These are phyloP conservation scores for Agrochola lychnidis DNA, from an alignment of 2,888 invertebrate species.

Conservation along the genomic window DNA sequence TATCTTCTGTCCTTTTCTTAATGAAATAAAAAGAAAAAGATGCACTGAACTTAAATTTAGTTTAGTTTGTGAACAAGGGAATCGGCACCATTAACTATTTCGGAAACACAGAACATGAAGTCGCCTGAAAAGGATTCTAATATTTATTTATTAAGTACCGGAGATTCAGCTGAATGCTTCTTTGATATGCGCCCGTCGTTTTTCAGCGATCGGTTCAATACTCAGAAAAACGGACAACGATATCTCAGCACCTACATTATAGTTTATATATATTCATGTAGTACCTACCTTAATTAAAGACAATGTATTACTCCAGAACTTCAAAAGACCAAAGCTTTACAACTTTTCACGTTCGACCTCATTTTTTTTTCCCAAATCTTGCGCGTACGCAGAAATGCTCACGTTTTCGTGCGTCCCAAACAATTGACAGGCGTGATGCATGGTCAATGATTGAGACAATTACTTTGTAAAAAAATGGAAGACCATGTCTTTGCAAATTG, in stretches of 20 bases:
- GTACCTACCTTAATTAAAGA: slow-evolving; percentile 2
- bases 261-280: no score
- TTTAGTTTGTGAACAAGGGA: no score
- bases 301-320: slow-evolving; percentile 3
- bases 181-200: background rate
- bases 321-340: slow-evolving; percentile 26
- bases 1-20: no score
- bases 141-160: background rate
- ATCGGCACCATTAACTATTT: no score
- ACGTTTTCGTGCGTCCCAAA: slow-evolving; percentile 68
- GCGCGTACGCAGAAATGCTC: slow-evolving; percentile 50
- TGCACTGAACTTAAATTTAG: no score
- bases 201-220: background rate
- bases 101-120: background rate
- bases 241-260: background rate
- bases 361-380: slow-evolving; percentile 49
- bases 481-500: slow-evolving; percentile 51
- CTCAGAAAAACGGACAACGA: background rate
- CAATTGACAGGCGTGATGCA: slow-evolving; percentile 66
- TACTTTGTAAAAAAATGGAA: slow-evolving; percentile 52
- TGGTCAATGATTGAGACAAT: slow-evolving; percentile 63
- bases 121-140: background rate
- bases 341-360: slow-evolving; percentile 56
- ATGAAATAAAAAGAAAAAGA: no score
- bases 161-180: background rate